A percentile compares a stretch with the other conserved stretches of the same genome.
Evolutionary conservation across 2,888 invertebrate species (phyloP).

Genomic region (Apamea crenata): DNA sequence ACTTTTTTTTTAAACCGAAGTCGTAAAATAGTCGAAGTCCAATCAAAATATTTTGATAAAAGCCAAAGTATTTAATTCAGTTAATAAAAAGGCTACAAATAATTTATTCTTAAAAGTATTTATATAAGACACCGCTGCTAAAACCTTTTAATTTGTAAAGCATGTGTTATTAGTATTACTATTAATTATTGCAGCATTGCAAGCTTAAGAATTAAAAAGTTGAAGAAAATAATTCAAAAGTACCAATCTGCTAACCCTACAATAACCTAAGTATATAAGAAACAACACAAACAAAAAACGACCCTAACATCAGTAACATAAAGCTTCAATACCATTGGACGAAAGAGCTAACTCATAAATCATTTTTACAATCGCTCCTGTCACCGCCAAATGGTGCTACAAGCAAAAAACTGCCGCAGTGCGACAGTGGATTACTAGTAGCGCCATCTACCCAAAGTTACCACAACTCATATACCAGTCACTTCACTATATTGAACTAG

Average conservation of each 20-base stretch:
- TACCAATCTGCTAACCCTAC: not conserved
- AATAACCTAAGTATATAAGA: not conserved
- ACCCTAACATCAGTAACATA: not conserved
- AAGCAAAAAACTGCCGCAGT: conserved; percentile 5
- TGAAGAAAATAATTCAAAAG: not conserved
- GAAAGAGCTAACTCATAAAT: conserved; percentile 41
- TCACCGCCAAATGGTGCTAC: conserved; percentile 23
- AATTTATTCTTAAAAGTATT: not conserved
- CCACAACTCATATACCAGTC: not conserved
- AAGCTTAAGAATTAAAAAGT: not conserved
- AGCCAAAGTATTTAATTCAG: not conserved
- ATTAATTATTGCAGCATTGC: not conserved
- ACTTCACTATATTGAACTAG: not conserved
- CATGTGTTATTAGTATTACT: not conserved
- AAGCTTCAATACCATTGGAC: conserved; percentile 5
- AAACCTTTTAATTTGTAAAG: not conserved
- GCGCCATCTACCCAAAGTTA: conserved; percentile 12
- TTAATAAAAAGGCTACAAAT: not conserved
- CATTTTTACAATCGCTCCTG: conserved; percentile 38
- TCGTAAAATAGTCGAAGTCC: not conserved
- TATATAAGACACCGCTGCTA: not conserved
- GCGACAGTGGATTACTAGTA: conserved; percentile 24
- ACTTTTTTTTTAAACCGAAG: too few relatives aligned
- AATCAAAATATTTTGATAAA: not conserved
- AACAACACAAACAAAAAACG: not conserved